These are phyloP conservation scores for Tursiops truncatus DNA, from an alignment of 2,113 vertebrate genomes.

Conservation along the genomic window DNA sequence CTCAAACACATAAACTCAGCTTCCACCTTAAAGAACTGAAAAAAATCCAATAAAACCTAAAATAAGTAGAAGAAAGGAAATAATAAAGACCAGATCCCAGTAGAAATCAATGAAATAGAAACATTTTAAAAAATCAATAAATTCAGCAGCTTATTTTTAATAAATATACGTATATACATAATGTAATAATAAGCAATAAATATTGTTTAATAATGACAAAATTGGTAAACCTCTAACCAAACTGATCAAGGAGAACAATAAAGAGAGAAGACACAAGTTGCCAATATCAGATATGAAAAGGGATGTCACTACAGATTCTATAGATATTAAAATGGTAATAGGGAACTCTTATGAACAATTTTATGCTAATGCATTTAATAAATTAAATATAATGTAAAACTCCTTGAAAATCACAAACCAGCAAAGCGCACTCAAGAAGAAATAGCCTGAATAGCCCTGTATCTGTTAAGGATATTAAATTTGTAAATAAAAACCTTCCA, in stretches of 20 bases:
- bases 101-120: background rate
- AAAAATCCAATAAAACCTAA: background rate
- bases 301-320: background rate
- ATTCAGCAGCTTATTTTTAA: background rate
- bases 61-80: background rate
- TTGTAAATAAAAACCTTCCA: slow-evolving; percentile 27
- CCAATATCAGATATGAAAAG: background rate
- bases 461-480: slow-evolving; percentile 33
- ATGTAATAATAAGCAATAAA: background rate
- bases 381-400: background rate
- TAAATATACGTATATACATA: background rate
- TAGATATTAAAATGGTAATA: background rate
- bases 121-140: background rate
- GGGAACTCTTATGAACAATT: background rate
- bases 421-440: slow-evolving; percentile 14
- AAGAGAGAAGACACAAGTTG: background rate
- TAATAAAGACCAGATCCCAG: background rate
- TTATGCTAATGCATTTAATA: slow-evolving; percentile 7
- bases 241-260: background rate
- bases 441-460: background rate
- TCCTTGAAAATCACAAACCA: background rate
- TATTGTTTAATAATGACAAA: slow-evolving; percentile 31
- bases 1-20: background rate
- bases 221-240: background rate
- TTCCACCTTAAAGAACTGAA: background rate